These are phyloP conservation scores for Eueides isabella DNA, from an alignment of 1,140 invertebrate species.

Conservation along the genomic window DNA sequence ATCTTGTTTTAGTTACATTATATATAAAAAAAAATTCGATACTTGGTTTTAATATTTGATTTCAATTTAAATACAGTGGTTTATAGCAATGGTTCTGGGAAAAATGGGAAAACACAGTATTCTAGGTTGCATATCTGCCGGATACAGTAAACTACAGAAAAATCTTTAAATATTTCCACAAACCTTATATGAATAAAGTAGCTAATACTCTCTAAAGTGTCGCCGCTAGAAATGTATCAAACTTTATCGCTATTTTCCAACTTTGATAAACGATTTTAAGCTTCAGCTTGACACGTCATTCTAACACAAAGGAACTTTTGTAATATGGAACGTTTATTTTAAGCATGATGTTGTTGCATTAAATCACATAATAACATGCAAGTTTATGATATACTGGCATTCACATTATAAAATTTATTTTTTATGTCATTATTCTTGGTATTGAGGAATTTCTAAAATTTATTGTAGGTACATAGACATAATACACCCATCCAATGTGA, in stretches of 20 bases:
- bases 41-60: neutral
- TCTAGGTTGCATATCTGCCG: no score
- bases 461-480: no score
- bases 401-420: neutral
- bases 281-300: neutral
- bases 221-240: neutral
- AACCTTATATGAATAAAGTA: neutral
- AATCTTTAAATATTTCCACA: neutral
- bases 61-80: no score
- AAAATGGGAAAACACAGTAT: no score
- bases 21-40: neutral
- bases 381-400: neutral
- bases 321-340: neutral
- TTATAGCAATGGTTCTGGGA: no score
- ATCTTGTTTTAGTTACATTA: no score
- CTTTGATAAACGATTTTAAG: slow-evolving; percentile 4
- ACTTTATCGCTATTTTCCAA: neutral
- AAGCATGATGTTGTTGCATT: neutral
- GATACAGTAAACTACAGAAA: no score
- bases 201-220: neutral
- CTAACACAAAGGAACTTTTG: slow-evolving; percentile 9
- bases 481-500: no score
- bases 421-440: neutral
- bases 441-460: no score
- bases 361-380: neutral